These are phyloP conservation scores for Diaphora mendica DNA, from an alignment of 2,888 invertebrate genomes.

Conservation along the genomic window DNA sequence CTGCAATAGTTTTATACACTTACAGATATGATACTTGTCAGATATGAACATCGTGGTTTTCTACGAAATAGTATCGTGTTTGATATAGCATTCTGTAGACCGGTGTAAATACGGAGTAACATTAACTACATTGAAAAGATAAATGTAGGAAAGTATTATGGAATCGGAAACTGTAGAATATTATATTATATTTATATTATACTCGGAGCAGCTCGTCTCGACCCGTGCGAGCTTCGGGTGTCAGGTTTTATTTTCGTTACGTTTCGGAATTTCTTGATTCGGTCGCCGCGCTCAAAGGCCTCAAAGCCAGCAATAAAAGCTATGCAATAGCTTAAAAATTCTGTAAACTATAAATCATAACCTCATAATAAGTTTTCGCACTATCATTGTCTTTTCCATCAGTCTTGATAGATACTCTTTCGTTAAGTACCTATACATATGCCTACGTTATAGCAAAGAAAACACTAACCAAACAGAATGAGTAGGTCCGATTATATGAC, in stretches of 20 bases:
- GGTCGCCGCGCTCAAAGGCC: no score
- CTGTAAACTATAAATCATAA: no score
- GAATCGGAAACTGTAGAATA: not conserved
- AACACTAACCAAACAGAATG: not conserved
- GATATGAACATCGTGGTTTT: not conserved
- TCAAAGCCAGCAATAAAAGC: no score
- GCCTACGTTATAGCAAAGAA: not conserved
- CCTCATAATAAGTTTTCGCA: no score
- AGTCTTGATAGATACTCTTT: not conserved
- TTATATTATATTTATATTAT: no score
- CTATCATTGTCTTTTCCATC: not conserved
- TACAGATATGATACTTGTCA: not conserved
- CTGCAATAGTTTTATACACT: slow-evolving; percentile 28
- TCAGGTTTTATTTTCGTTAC: no score
- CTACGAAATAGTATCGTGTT: not conserved
- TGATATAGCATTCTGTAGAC: not conserved
- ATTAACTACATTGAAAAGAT: not conserved
- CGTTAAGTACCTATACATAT: not conserved
- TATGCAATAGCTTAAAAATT: no score
- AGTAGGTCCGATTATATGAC: not conserved
- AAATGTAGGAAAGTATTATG: not conserved
- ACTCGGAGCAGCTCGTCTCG: no score
- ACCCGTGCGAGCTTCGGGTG: no score
- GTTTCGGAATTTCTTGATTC: no score
- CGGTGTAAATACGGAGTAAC: not conserved